phyloP scores from a whole-genome alignment of 2,797 vertebrate genomes.

The Allochrocebus solatus region DNA sequence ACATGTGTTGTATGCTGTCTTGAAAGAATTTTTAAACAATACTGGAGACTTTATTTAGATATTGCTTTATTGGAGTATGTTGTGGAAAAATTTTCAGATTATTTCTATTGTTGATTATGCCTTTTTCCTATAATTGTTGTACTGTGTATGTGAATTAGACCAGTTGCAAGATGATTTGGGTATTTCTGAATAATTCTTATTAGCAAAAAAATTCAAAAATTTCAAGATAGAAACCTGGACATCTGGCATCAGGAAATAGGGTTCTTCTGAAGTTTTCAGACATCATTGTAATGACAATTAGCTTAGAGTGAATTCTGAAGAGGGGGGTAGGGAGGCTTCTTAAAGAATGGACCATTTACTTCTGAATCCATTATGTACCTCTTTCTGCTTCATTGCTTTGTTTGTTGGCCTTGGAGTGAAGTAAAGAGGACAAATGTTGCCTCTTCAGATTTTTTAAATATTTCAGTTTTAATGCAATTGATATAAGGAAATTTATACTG shows the following conservation, averaged over 20 bases:
- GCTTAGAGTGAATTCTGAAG: slow-evolving; percentile 81
- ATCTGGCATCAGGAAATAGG: slow-evolving; percentile 81
- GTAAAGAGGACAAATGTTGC: slow-evolving; percentile 81
- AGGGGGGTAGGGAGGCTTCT: slow-evolving; percentile 73
- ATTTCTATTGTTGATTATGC: slow-evolving; percentile 63
- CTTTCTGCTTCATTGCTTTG: slow-evolving; percentile 87
- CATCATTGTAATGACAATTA: slow-evolving; percentile 83
- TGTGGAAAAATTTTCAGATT: slow-evolving; percentile 62
- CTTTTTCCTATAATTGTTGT: slow-evolving; percentile 33
- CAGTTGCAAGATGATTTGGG: slow-evolving; percentile 50
- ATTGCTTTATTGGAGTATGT: slow-evolving; percentile 58
- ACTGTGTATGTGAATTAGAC: slow-evolving; percentile 39
- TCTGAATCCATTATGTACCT: slow-evolving; percentile 86
- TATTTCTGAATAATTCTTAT: slow-evolving; percentile 60
- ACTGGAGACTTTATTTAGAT: slow-evolving; percentile 31
- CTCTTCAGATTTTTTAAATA: slow-evolving; percentile 80
- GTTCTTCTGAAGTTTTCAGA: slow-evolving; percentile 83
- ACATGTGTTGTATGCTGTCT: slow-evolving; percentile 62
- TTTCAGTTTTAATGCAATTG: slow-evolving; percentile 69
- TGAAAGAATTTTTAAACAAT: slow-evolving; percentile 63
- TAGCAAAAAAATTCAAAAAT: slow-evolving; percentile 2
- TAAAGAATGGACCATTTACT: slow-evolving; percentile 86
- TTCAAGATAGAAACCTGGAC: slow-evolving; percentile 73
- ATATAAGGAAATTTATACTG: slow-evolving; percentile 65
- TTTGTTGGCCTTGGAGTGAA: slow-evolving; percentile 83